phyloP scores from a whole-genome alignment of 2,797 vertebrate species.

The Alauda arvensis region DNA sequence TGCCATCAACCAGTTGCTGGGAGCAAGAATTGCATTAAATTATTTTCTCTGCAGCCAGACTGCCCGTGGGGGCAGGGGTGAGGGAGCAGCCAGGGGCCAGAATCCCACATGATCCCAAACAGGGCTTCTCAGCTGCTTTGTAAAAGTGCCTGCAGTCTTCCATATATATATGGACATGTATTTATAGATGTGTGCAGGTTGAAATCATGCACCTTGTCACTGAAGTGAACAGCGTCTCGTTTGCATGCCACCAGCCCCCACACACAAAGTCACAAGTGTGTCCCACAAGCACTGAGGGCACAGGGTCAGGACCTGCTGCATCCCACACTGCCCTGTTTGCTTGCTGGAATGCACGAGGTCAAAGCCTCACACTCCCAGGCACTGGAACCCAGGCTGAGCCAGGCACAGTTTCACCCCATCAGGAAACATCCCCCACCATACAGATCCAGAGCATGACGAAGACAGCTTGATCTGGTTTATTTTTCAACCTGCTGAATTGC shows the following conservation, averaged over 20 bases:
- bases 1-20: not conserved
- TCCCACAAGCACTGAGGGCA: accelerated
- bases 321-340: not conserved
- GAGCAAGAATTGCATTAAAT: not conserved
- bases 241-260: not conserved
- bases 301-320: not conserved
- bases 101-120: not conserved
- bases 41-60: not conserved
- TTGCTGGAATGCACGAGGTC: not conserved
- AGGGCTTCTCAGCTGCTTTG: not conserved
- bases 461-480: not conserved
- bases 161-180: not conserved
- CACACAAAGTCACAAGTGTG: not conserved
- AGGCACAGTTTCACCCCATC: not conserved
- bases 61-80: not conserved
- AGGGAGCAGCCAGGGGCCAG: not conserved
- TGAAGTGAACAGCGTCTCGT: not conserved
- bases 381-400: not conserved
- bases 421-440: not conserved
- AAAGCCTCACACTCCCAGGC: not conserved
- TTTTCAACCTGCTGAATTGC: conserved; percentile 20
- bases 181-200: not conserved
- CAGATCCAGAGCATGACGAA: accelerated
- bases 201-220: accelerated
- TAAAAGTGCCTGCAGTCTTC: not conserved